Percentiles rank a stretch among this genome's conserved stretches.
Evolutionary conservation across 2,888 invertebrate species (phyloP).

Genomic region (Mesoligia furuncula): DNA sequence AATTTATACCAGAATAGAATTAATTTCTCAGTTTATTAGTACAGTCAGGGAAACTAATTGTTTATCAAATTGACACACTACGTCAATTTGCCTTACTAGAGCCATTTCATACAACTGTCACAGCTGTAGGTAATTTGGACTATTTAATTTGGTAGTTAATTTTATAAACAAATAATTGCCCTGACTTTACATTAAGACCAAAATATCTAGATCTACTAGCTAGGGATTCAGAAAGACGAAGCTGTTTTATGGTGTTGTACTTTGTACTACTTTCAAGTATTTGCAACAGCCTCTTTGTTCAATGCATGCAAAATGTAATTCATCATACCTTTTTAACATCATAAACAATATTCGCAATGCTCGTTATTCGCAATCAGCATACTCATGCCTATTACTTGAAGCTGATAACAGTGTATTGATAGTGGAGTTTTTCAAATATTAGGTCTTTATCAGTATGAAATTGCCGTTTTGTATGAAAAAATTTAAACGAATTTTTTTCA

Average conservation of each 20-base stretch:
- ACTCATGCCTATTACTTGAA: constrained; percentile 39
- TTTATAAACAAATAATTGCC: neutral
- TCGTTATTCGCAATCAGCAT: constrained; percentile 25
- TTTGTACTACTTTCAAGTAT: neutral
- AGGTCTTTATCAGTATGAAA: too few species aligned
- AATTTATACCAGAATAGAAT: neutral
- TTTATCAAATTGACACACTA: neutral
- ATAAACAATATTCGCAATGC: constrained; percentile 39
- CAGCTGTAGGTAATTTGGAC: neutral
- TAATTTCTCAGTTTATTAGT: neutral
- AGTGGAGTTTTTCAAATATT: neutral
- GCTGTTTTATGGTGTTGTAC: neutral
- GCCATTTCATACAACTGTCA: neutral
- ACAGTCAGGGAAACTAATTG: neutral
- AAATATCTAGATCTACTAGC: neutral
- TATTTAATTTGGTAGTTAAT: neutral
- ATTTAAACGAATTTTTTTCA: too few species aligned
- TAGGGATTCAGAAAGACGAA: neutral
- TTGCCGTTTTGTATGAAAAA: too few species aligned
- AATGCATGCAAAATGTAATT: constrained; percentile 26
- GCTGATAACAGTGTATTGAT: constrained; percentile 37
- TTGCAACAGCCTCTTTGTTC: neutral
- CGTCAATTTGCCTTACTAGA: neutral
- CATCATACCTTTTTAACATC: constrained; percentile 16
- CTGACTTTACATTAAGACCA: neutral